phyloP scores from a whole-genome alignment of 2,113 vertebrate genomes.

The Barbus barbus region DNA sequence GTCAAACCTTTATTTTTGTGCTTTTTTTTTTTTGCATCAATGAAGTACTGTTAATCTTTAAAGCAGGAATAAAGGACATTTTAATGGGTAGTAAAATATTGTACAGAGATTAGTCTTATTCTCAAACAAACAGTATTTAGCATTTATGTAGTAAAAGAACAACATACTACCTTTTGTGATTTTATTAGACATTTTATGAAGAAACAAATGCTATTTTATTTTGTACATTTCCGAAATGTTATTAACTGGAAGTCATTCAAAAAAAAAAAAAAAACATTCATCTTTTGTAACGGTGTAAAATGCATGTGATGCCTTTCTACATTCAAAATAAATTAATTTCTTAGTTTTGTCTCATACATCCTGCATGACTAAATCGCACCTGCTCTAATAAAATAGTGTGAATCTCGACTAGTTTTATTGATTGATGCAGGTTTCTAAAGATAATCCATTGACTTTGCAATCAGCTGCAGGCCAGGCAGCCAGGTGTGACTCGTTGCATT shows the following conservation, averaged over 20 bases:
- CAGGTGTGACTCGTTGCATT: constrained; percentile 49
- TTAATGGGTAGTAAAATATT: no score
- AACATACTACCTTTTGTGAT: background rate
- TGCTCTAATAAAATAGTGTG: constrained; percentile 31
- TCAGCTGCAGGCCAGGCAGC: constrained; percentile 52
- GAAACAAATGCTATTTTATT: background rate
- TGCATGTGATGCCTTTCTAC: background rate
- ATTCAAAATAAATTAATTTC: background rate
- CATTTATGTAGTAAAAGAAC: background rate
- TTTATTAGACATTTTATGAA: background rate
- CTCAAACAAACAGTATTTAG: no score
- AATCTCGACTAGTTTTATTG: constrained; percentile 25
- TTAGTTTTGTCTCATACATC: background rate
- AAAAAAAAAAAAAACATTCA: no score
- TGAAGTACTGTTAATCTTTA: no score
- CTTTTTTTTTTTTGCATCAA: no score
- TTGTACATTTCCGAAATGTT: background rate
- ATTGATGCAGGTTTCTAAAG: constrained; percentile 35
- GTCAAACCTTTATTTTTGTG: constrained; percentile 7
- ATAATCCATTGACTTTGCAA: constrained; percentile 50
- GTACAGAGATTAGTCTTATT: no score
- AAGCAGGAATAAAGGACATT: no score
- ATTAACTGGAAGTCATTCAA: no score
- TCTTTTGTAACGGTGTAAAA: background rate
- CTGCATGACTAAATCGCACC: constrained; percentile 3